Base-by-base conservation (phyloP, 2,113 vertebrate genomes). In the Trochalopteron elliotii region DNA sequence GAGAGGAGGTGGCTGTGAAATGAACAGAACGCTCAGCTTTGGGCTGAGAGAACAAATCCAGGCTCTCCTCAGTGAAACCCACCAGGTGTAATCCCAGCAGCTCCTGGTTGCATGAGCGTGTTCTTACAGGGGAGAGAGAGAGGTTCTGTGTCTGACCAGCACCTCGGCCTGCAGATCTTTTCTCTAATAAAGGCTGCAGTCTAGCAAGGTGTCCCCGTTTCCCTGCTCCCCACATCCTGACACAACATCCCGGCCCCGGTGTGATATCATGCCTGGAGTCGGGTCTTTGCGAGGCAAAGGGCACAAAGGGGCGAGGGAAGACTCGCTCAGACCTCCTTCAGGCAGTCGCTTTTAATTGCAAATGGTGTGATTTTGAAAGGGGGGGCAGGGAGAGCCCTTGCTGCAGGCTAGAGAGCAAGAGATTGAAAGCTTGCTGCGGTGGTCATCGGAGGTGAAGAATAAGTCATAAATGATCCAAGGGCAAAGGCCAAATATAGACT, bases 401-500 rank as follows among this genome's bases (percentile, higher is more conserved):
- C 97, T 96, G 27, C 56, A 35, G 95, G 97, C 94, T 74, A 92
- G 91, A 63, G 91, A 95, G 94, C 82, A 35, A 64, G 97, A 98
- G 97, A 98, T 97, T 97, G 98, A 98, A 96, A 97, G 93, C 96
- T 96, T 56, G 45, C 97, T 85, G 11, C 95, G 79, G 95, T 97
- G 97, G 97, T 97, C 97, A 97, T 95, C 93, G 15, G 92, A 96
- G 97, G 95, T 97, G 96, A 97, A 97, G 98, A 98, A 97, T 97
- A 98, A 98, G 98, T 98, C 98, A 98, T 98, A 98, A 98, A 97
- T 88, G 96, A 97, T 91, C 90, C 39, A 22, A 81, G 98, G 97
- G 97, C 98, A 98, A 97, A 98, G 97, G 98, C 70, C 98, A 98
- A 95, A 97, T 98, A 97, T 98, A 98, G 98, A 98, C 96, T 97